Conservation (phyloP, 2,797 vertebrate species). For the Pogoniulus pusillus region DNA sequence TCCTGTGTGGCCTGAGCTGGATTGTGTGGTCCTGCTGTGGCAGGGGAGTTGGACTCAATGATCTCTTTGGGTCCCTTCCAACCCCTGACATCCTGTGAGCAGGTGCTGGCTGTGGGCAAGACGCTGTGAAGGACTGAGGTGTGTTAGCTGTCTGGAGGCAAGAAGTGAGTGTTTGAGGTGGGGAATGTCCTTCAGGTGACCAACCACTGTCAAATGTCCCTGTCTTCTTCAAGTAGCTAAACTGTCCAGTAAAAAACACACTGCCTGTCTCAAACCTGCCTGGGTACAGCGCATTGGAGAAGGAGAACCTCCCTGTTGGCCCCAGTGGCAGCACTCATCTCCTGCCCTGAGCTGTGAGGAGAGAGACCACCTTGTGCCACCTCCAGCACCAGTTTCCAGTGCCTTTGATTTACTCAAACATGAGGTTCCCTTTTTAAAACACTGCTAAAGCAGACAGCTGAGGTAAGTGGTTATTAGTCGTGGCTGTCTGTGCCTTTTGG, state of each 20-base stretch:
- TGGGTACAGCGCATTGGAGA: background rate
- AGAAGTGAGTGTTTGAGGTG: accelerated
- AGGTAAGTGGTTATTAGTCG: background rate
- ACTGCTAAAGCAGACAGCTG: background rate
- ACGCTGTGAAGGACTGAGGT: background rate
- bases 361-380: background rate
- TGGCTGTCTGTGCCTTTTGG: slow-evolving; percentile 47
- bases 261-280: accelerated
- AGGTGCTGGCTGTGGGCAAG: background rate
- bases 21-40: no score
- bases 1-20: no score
- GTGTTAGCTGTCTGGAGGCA: background rate
- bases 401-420: background rate
- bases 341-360: accelerated
- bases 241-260: accelerated
- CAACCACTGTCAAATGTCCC: accelerated
- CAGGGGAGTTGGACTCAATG: no score
- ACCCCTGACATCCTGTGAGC: no score
- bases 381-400: accelerated
- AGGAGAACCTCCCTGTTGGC: no score
- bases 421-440: background rate
- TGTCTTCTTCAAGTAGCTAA: accelerated
- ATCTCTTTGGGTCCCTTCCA: no score
- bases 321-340: accelerated
- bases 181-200: background rate